Conservation (phyloP, 2,888 invertebrate species). For the Blastobasis lacticolella region DNA sequence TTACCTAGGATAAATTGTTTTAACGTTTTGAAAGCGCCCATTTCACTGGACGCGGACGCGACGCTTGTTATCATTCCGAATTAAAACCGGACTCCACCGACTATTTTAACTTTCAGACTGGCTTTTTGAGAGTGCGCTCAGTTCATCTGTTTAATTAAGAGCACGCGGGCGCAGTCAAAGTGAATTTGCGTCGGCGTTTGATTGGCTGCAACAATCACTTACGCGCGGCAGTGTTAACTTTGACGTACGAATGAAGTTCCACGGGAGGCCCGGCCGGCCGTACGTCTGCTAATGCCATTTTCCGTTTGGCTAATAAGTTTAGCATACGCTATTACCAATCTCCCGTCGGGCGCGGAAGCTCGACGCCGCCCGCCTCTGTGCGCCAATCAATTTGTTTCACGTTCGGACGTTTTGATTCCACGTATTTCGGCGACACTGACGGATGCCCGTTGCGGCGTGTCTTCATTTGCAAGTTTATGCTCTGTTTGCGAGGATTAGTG, state of each 20-base stretch:
- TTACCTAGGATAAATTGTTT: constrained; percentile 72
- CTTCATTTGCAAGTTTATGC: constrained; percentile 59
- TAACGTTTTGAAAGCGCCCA: constrained; percentile 56
- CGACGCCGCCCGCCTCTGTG: constrained; percentile 45
- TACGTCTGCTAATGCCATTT: constrained; percentile 68
- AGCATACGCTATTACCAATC: constrained; percentile 73
- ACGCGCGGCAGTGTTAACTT: constrained; percentile 57
- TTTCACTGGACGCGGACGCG: constrained; percentile 52
- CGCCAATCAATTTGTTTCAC: constrained; percentile 68
- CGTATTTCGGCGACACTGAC: constrained; percentile 44
- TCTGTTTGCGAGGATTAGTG: constrained; percentile 36
- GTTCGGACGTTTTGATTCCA: constrained; percentile 66
- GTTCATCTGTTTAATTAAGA: constrained; percentile 43
- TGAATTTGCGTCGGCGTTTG: constrained; percentile 53
- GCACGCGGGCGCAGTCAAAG: constrained; percentile 28
- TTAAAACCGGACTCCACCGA: constrained; percentile 40
- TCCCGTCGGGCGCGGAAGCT: constrained; percentile 36
- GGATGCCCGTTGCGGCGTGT: constrained; percentile 48
- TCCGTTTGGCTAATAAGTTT: constrained; percentile 73
- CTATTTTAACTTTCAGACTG: constrained; percentile 8
- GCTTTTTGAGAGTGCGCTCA: constrained; percentile 26
- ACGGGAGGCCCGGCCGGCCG: constrained; percentile 43
- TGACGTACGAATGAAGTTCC: constrained; percentile 62
- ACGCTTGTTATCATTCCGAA: constrained; percentile 57
- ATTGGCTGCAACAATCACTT: constrained; percentile 70